Evolutionary conservation across 2,888 invertebrate genomes (phyloP).

Genomic region (Phytoseiulus persimilis): DNA sequence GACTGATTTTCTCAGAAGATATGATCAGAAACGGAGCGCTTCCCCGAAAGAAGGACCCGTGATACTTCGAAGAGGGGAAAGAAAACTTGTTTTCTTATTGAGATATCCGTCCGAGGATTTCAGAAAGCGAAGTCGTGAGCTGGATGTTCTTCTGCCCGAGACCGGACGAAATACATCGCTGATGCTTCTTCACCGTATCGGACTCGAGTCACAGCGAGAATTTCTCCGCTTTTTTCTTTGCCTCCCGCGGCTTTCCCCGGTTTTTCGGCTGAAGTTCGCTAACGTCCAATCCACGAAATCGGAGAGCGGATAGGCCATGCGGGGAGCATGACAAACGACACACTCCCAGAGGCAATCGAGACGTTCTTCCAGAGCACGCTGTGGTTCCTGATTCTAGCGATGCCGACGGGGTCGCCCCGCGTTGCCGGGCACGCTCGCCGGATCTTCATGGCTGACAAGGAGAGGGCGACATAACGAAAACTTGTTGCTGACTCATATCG

Average conservation of each 20-base stretch:
- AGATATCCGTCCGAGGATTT: background rate
- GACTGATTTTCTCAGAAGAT: no score
- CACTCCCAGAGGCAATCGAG: background rate
- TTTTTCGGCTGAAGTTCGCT: background rate
- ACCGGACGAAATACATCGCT: background rate
- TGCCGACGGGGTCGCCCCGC: no score
- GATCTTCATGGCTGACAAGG: no score
- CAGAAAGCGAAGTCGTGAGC: background rate
- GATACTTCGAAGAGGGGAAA: background rate
- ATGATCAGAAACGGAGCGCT: no score
- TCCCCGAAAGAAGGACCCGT: background rate
- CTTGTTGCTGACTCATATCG: no score
- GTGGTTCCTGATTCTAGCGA: background rate
- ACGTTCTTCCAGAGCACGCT: background rate
- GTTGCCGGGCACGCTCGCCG: no score
- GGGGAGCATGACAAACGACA: background rate
- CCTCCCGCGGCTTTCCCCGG: background rate
- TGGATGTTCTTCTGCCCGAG: background rate
- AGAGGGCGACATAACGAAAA: no score
- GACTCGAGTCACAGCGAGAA: background rate
- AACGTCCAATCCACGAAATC: background rate
- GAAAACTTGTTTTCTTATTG: background rate
- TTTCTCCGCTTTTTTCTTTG: background rate
- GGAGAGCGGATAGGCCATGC: background rate
- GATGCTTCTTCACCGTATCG: background rate